Evolutionary conservation across 2,113 vertebrate species (phyloP).

Genomic region (Rhabdornis inornatus): DNA sequence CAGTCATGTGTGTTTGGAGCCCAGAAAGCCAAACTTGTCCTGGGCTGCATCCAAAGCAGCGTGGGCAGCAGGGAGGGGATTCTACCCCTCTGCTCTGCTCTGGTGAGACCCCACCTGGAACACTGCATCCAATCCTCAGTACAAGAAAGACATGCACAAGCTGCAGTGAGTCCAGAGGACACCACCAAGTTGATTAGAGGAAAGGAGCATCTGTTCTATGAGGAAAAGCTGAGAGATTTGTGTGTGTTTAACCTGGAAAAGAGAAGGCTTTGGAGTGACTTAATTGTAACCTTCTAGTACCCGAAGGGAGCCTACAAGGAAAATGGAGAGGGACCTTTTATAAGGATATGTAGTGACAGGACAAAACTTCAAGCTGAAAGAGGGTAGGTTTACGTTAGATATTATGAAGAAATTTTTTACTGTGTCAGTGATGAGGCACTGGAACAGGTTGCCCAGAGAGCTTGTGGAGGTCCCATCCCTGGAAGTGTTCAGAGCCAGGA

Average conservation of each 20-base stretch:
- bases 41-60: background rate
- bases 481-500: background rate
- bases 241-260: background rate
- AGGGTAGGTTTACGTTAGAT: background rate
- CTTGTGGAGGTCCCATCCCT: no score
- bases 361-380: background rate
- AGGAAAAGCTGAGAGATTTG: background rate
- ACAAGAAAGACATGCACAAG: background rate
- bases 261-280: background rate
- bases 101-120: accelerated
- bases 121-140: accelerated
- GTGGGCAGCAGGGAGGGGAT: background rate
- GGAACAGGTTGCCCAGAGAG: background rate
- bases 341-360: background rate
- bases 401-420: background rate
- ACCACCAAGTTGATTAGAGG: background rate
- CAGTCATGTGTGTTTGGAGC: no score
- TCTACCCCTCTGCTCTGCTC: background rate
- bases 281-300: no score
- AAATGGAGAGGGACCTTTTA: background rate
- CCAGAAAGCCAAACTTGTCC: accelerated
- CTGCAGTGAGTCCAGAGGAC: background rate
- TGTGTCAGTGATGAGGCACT: background rate
- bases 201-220: background rate
- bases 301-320: background rate